Evolutionary conservation across 2,113 vertebrate genomes (phyloP), one percentile per base, ranked within the genome.

Genomic region (Nerophis lumbriciformis): DNA sequence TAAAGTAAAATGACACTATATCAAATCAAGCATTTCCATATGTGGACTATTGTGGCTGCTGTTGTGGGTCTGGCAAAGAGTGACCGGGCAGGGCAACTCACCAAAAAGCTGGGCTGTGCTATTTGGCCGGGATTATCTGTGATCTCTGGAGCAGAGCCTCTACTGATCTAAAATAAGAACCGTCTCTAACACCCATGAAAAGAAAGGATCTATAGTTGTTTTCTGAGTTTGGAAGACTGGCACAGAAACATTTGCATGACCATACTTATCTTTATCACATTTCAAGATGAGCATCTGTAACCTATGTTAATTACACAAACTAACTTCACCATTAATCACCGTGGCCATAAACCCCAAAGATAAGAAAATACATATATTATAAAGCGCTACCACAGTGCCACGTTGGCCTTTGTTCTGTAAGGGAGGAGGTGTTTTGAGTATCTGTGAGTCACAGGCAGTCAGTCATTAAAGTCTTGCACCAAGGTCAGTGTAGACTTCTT

Each of bases 21-120:
- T 98, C 95, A 99, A 95, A 96, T 95, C 94, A 98, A 98, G 94
- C 95, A 95, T 93, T 98, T 98, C 97, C 96, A 99, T 94, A 97
- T 98, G 95, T 94, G 90, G 88, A 87, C 92, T 89, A 92, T 88
- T 90, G 93, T 91, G 72, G 93, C 92, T 77, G 87, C 91, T 86
- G 77, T 42, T 72, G 72, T 39, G 65, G 68, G 53, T 77, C 51
- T 59, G 70, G 67, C 60, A 19, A 10, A 53, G 66, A 19, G 14
- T 52, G 19, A 36, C 6, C 2, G 54, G 65, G 68, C 61, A 72
- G 53, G 65, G 73, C 55, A 73, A 72, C 72, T 55, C 58, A 68
- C 51, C 74, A 58, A 69, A 69, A 58, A 72, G 71, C 75, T 72
- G 75, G 65, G 57, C 65, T 49, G 61, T 51, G 38, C 37, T 71